Evolutionary conservation across 1,140 invertebrate genomes (phyloP).

Genomic region (Yoshiicerus persimilis): DNA sequence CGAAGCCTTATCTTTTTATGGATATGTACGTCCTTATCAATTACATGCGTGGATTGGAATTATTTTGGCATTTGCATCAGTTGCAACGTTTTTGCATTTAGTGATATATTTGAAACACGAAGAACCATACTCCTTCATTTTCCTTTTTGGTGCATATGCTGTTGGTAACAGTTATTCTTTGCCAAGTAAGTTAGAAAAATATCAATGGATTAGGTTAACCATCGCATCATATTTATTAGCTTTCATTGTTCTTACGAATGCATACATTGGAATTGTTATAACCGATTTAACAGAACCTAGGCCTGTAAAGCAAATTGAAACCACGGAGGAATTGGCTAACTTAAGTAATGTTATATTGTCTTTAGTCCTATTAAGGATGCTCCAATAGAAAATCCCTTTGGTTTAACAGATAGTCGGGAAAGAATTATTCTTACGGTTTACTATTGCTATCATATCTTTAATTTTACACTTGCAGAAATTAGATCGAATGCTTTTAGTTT

Average conservation of each 20-base stretch:
- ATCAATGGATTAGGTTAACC: neutral
- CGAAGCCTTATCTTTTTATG: neutral
- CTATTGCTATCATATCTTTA: too few species aligned
- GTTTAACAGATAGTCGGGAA: neutral
- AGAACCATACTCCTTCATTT: neutral
- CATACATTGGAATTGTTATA: neutral
- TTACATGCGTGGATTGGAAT: neutral
- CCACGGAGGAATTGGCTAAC: neutral
- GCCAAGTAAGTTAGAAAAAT: neutral
- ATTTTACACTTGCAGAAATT: too few species aligned
- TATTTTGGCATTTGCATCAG: neutral
- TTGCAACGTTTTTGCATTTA: neutral
- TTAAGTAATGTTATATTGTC: neutral
- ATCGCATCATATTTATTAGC: neutral
- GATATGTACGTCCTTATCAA: neutral
- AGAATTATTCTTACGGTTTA: neutral
- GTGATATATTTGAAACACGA: neutral
- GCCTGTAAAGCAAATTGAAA: neutral
- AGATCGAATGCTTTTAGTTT: too few species aligned
- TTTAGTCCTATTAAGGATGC: neutral
- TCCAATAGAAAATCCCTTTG: neutral
- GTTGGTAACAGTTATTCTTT: neutral
- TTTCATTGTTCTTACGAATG: neutral
- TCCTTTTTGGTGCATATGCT: neutral
- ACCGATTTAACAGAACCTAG: neutral